Percentiles rank a stretch among this genome's conserved stretches.
Conservation (phyloP, 2,888 invertebrate genomes). For the Epistrophella euchroma region DNA sequence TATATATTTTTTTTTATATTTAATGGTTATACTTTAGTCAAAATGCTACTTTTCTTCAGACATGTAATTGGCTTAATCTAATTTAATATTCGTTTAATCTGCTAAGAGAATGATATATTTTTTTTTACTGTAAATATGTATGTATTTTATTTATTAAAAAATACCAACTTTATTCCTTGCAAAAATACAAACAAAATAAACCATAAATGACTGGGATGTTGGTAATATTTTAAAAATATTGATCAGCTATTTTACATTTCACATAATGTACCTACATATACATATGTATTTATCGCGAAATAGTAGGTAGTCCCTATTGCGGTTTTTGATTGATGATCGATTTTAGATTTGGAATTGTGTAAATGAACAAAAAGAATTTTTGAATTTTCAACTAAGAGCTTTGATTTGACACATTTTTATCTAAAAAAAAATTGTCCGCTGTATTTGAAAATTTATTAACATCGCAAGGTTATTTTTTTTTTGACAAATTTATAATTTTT, state of each 20-base stretch:
- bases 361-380: background rate
- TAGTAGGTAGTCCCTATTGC: background rate
- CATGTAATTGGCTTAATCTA: slow-evolving; percentile 53
- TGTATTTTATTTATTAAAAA: background rate
- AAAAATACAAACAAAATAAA: background rate
- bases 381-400: no score
- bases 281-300: background rate
- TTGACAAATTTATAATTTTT: no score
- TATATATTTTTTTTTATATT: slow-evolving; percentile 12
- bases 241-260: background rate
- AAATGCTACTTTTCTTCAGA: slow-evolving; percentile 72
- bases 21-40: slow-evolving; percentile 23
- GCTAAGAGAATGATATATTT: slow-evolving; percentile 22
- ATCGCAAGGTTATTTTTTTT: no score
- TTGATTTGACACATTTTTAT: no score
- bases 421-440: no score
- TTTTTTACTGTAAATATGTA: background rate
- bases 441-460: no score
- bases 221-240: background rate
- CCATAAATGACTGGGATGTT: slow-evolving; percentile 4
- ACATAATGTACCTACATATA: no score
- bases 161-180: background rate
- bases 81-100: slow-evolving; percentile 2
- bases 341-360: background rate
- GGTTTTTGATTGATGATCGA: background rate